Percentiles rank a stretch among this genome's conserved stretches.
phyloP scores from a whole-genome alignment of 2,888 invertebrate species.

The Brachylomia viminalis region DNA sequence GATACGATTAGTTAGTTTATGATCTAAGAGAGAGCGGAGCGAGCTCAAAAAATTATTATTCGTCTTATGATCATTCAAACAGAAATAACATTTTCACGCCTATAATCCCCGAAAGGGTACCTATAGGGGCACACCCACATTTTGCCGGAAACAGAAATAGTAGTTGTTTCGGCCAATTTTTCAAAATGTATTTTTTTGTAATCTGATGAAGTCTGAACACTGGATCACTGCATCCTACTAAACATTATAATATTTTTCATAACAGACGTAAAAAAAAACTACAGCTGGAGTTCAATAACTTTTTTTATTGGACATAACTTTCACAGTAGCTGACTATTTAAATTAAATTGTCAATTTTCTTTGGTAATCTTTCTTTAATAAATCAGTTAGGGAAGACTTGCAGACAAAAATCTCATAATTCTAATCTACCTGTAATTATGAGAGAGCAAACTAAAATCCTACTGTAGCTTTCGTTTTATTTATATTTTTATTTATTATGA shows the following conservation, averaged over 20 bases:
- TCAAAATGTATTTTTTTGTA: too few species aligned
- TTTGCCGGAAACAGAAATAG: too few species aligned
- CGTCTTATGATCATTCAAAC: too few species aligned
- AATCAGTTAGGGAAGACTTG: conserved; percentile 64
- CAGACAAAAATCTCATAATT: conserved; percentile 44
- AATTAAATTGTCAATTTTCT: conserved; percentile 56
- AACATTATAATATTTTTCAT: neutral
- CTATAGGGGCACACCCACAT: too few species aligned
- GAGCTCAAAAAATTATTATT: too few species aligned
- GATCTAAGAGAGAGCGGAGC: too few species aligned
- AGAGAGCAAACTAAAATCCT: conserved; percentile 42
- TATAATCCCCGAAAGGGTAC: too few species aligned
- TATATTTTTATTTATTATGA: conserved; percentile 8
- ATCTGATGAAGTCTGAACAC: neutral
- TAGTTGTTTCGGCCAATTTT: too few species aligned
- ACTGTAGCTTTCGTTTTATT: conserved; percentile 17
- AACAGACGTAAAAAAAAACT: conserved; percentile 6
- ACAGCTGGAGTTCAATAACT: conserved; percentile 67
- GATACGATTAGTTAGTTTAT: too few species aligned
- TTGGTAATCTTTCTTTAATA: conserved; percentile 60
- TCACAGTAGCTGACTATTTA: conserved; percentile 65
- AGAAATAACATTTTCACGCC: too few species aligned
- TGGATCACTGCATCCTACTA: neutral
- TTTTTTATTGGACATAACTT: conserved; percentile 61
- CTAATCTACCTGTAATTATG: conserved; percentile 31